Base-by-base conservation (phyloP, 23 tunicate genomes). In the Ciona savignyi region DNA sequence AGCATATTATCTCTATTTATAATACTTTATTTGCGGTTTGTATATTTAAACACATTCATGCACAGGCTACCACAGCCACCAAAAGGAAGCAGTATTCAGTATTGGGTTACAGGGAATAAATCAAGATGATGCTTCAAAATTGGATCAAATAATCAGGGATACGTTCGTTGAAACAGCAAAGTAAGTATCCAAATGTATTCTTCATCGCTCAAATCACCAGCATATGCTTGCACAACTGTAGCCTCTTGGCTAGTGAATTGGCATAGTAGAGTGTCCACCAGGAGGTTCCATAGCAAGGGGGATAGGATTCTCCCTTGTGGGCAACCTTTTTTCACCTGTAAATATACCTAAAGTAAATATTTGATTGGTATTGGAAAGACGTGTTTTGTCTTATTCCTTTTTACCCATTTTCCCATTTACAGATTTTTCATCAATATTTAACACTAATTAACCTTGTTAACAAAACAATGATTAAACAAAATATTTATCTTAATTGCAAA, bases 51-150 rank as follows among this genome's bases (percentile, higher is more conserved):
- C 15, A 49, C n/a, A n/a, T 49, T 49, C 20, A 27, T 1, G 22
- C 27, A 22, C 35, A 84, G 96, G 97, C 0, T 84, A 73, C 72
- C 87, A 84, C 60, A 66, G 76, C 30, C 90, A 85, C 67, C 80
- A 61, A 20, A 75, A 81, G 74, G 83, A 91, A 63, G 71, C 74
- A 0, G 62, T 80, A 3, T 91, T 91, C 73, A 91, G 97, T 60
- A 56, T 81, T 42, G 97, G 93, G 0, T 65, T 93, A 34, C 96
- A 95, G 67, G 99, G 95, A n/a, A 60, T 85, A 21, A 23, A 67
- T 26, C 34, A 33, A 20, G 70, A 76, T 29, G 89, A 89, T 75
- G 71, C 62, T 30, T 60, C 71, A 3, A 70, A 72, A 62, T 85
- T 95, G 0, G 76, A 84, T 62, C 68, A 77, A n/a, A n/a, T 84